Evolutionary conservation across 2,888 invertebrate species (phyloP), one percentile per base, ranked within the genome.

Genomic region (Stenolophus ochropezus): DNA sequence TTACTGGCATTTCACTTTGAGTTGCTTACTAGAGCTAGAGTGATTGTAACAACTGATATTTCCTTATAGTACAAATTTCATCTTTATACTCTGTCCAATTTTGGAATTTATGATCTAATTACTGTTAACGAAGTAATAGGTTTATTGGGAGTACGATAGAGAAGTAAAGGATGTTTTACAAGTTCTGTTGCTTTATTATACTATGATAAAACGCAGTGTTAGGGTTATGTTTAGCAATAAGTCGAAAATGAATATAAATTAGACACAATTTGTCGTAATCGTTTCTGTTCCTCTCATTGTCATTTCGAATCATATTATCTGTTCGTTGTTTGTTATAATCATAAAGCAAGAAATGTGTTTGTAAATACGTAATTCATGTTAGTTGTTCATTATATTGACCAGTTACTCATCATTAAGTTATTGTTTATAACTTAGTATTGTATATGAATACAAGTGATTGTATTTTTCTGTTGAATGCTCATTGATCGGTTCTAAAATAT

Each of bases 201-300:
- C 73, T 80, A 73, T 73, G 58, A 73, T 80, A 80, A 73, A 80
- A 80, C 56, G 80, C 80, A 80, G 47, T 80, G 80, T 80, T 80
- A 80, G 80, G 53, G 53, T 79, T 79, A 79, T 79, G 79, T 80
- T 79, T 80, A 80, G 80, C 80, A 80, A 80, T 80, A 80, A 80
- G 80, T 80, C 80, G 73, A 58, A 73, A 61, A 80, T 80, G 69
- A 71, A 79, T 73, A 79, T 79, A 79, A 71, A 71, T 80, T 80
- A 80, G 73, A 53, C 80, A 73, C 56, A 65, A 79, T 20, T 42
- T 47, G 65, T 69, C 71, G 56, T 71, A 53, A 53, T 56, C 33
- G 53, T 80, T 71, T 80, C 27, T 53, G 69, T 79, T 73, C 33
- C 25, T 79, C 53, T 51, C 80, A 80, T 80, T 80, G 80, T 80